phyloP scores from a whole-genome alignment of 2,888 invertebrate genomes.

The Agriopis aurantiaria region DNA sequence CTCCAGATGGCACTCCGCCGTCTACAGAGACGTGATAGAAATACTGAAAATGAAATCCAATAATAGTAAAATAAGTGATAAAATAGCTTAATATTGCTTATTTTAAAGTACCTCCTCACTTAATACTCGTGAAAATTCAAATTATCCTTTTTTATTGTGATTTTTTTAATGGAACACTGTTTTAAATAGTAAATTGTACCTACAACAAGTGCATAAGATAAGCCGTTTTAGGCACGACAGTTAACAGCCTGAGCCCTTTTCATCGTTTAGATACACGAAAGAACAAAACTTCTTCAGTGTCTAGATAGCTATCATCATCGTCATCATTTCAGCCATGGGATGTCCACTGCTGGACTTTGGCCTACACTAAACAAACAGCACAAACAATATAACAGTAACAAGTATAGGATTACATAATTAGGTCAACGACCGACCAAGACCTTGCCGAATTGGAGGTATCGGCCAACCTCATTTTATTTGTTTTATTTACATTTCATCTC shows the following conservation, averaged over 20 bases:
- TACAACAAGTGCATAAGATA: too few species aligned
- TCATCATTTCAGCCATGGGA: too few species aligned
- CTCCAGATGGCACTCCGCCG: constrained; percentile 12
- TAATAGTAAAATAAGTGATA: constrained; percentile 15
- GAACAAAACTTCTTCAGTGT: too few species aligned
- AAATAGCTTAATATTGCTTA: constrained; percentile 11
- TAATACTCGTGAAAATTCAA: background rate
- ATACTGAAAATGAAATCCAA: constrained; percentile 20
- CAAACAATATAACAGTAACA: background rate
- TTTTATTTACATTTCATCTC: background rate
- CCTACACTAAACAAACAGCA: background rate
- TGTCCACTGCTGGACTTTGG: too few species aligned
- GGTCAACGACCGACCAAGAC: constrained; percentile 12
- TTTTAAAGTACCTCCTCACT: background rate
- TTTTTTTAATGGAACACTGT: background rate
- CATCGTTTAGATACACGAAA: too few species aligned
- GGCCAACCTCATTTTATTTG: background rate
- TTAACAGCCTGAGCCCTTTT: too few species aligned
- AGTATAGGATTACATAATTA: constrained; percentile 2
- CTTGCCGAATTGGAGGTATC: constrained; percentile 3
- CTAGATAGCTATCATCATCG: too few species aligned
- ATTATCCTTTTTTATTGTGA: background rate
- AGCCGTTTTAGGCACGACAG: too few species aligned
- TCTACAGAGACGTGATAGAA: constrained; percentile 26
- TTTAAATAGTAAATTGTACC: too few species aligned